Conservation (phyloP, 2,113 vertebrate genomes). For the Tylochromis polylepis region DNA sequence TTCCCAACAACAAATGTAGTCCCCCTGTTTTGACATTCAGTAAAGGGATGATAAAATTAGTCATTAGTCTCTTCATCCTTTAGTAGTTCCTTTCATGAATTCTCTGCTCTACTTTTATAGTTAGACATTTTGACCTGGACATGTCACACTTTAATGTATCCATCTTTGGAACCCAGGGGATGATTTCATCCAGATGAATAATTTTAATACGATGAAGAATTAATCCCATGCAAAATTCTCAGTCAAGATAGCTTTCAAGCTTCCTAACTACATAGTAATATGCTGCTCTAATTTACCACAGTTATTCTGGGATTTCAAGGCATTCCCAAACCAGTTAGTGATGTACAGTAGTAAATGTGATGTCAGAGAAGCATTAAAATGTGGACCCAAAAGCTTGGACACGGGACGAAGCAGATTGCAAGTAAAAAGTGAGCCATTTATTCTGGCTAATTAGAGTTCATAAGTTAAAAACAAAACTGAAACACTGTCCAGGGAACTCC, state of each 20-base stretch:
- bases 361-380: not conserved
- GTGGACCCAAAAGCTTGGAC: not conserved
- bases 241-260: not conserved
- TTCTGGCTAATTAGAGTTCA: not conserved
- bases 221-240: constrained; percentile 16
- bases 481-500: not conserved
- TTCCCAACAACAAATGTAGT: not conserved
- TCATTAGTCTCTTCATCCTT: not conserved
- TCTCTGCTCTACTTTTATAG: not conserved
- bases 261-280: not conserved
- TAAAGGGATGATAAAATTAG: not conserved
- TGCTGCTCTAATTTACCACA: not conserved
- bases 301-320: not conserved
- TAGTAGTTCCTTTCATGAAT: not conserved
- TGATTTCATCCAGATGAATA: not conserved
- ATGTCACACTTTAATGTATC: constrained; percentile 10
- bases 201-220: constrained; percentile 20
- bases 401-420: not conserved
- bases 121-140: constrained; percentile 15
- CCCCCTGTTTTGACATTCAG: not conserved
- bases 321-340: not conserved
- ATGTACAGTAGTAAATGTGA: not conserved
- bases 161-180: constrained; percentile 3
- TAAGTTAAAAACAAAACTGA: not conserved
- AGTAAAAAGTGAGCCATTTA: not conserved